Conservation (phyloP, 1,140 invertebrate species). For the Acyrthosiphon pisum region DNA sequence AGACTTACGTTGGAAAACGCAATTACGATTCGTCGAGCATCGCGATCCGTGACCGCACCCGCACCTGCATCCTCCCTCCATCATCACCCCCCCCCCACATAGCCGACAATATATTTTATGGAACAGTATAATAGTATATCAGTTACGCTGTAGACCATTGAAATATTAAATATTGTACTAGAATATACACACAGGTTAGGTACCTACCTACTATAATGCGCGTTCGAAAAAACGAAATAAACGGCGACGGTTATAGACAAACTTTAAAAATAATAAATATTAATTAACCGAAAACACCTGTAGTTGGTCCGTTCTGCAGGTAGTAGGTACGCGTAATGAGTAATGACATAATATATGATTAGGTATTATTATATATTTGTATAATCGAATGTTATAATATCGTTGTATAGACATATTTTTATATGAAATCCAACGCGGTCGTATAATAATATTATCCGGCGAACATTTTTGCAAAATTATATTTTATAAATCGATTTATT, state of each 20-base stretch:
- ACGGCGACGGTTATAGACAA: not conserved
- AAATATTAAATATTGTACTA: not conserved
- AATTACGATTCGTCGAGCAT: slow-evolving; percentile 23
- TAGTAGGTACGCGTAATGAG: not conserved
- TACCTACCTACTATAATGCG: too few relatives aligned
- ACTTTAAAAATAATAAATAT: not conserved
- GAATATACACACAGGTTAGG: too few relatives aligned
- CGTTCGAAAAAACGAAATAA: not conserved
- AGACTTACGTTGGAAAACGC: not conserved
- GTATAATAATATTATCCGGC: not conserved
- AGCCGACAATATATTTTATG: not conserved
- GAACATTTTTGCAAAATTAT: not conserved
- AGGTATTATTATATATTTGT: too few relatives aligned
- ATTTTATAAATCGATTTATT: too few relatives aligned
- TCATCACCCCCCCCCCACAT: too few relatives aligned
- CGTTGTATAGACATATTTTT: not conserved
- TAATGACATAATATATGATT: not conserved
- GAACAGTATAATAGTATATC: not conserved
- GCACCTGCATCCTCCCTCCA: not conserved
- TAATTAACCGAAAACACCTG: not conserved
- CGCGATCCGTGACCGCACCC: slow-evolving; percentile 3
- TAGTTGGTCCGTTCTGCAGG: not conserved
- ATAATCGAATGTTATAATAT: not conserved
- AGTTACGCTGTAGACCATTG: not conserved
- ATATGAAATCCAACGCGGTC: not conserved